These are phyloP conservation scores for Microctenopoma lineatum DNA, from an alignment of 2,797 vertebrate genomes.

Conservation along the genomic window DNA sequence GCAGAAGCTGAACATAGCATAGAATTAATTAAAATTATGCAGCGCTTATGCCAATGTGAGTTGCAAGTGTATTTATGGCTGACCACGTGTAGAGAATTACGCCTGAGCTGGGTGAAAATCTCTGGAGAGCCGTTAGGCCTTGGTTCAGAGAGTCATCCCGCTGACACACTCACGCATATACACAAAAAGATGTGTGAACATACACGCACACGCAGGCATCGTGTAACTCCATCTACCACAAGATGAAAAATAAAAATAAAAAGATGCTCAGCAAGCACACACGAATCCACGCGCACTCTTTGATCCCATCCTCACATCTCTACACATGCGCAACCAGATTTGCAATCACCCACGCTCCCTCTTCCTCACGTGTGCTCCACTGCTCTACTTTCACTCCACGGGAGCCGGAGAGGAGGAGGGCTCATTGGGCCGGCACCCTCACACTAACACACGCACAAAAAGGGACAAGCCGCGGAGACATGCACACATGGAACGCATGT, in stretches of 20 bases:
- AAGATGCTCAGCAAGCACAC: conserved; percentile 33
- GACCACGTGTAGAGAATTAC: conserved; percentile 65
- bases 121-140: conserved; percentile 54
- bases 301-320: conserved; percentile 56
- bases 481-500: background rate
- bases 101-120: conserved; percentile 57
- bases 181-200: conserved; percentile 7
- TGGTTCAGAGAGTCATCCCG: conserved; percentile 30
- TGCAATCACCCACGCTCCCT: conserved; percentile 62
- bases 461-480: background rate
- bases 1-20: conserved; percentile 1
- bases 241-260: conserved; percentile 23
- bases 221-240: background rate
- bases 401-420: conserved; percentile 49
- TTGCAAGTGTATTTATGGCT: conserved; percentile 25
- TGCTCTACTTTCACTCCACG: conserved; percentile 75
- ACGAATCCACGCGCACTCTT: conserved; percentile 37
- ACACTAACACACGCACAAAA: conserved; percentile 6
- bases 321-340: conserved; percentile 60
- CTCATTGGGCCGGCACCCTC: conserved; percentile 39
- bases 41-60: conserved; percentile 34
- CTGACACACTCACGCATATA: conserved; percentile 7
- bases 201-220: conserved; percentile 2
- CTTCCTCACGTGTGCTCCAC: conserved; percentile 76
- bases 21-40: conserved; percentile 9